Percentiles rank a stretch among this genome's conserved stretches.
These are phyloP conservation scores for Ictidomys tridecemlineatus DNA, from an alignment of 2,113 vertebrate genomes.

Conservation along the genomic window DNA sequence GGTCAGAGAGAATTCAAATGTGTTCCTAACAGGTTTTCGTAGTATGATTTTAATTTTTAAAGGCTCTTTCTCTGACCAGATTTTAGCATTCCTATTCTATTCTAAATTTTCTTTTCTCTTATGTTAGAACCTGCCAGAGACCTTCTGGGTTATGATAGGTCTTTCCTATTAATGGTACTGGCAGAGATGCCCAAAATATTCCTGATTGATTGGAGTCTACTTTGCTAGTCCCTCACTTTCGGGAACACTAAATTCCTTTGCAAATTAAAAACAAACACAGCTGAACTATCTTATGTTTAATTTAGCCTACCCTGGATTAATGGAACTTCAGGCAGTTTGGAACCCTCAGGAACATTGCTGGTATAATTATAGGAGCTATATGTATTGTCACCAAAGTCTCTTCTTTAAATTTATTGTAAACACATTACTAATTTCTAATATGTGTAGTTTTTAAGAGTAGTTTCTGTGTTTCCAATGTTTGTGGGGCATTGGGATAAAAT, in stretches of 20 bases:
- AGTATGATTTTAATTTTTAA: background rate
- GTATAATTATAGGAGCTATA: slow-evolving; percentile 34
- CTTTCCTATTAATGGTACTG: slow-evolving; percentile 68
- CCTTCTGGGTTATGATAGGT: slow-evolving; percentile 45
- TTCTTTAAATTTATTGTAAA: slow-evolving; percentile 48
- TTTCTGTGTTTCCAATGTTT: background rate
- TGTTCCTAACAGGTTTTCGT: background rate
- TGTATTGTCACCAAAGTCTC: background rate
- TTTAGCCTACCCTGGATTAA: slow-evolving; percentile 75
- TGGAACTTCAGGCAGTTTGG: slow-evolving; percentile 58
- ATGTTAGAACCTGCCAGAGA: slow-evolving; percentile 26
- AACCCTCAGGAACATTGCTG: slow-evolving; percentile 61
- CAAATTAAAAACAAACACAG: slow-evolving; percentile 86
- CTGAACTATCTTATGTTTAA: slow-evolving; percentile 80
- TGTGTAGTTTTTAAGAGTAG: background rate
- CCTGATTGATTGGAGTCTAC: slow-evolving; percentile 73
- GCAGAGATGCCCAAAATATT: slow-evolving; percentile 64
- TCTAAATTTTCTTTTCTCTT: background rate
- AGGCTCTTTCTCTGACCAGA: background rate
- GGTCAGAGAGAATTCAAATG: background rate
- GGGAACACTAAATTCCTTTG: slow-evolving; percentile 81
- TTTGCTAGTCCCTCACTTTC: slow-evolving; percentile 70
- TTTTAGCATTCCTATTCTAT: slow-evolving; percentile 26
- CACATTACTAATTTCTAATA: slow-evolving; percentile 25
- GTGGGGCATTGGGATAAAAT: background rate